A percentile compares a stretch with the other conserved stretches of the same genome.
phyloP scores from a whole-genome alignment of 2,113 vertebrate species.

The Neofelis nebulosa region DNA sequence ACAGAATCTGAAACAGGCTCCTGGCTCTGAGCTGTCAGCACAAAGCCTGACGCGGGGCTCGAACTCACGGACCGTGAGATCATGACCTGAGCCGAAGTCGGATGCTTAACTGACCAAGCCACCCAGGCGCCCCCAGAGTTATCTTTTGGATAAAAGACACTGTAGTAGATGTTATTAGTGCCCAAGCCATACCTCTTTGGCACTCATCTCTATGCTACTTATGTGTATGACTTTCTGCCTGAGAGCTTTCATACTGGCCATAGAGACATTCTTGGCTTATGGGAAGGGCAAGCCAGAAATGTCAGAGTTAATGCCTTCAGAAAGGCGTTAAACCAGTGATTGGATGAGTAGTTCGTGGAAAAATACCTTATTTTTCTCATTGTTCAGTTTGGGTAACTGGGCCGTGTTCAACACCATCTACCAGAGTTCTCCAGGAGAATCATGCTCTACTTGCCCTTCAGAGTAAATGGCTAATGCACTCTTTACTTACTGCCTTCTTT shows the following conservation, averaged over 20 bases:
- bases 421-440: not conserved
- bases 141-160: not conserved
- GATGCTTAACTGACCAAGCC: too few species aligned
- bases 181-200: not conserved
- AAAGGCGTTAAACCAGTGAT: not conserved
- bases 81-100: too few species aligned
- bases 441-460: not conserved
- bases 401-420: not conserved
- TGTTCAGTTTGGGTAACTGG: not conserved
- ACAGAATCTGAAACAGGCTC: too few species aligned
- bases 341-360: not conserved
- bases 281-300: not conserved
- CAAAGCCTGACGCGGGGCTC: too few species aligned
- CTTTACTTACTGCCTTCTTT: not conserved
- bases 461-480: not conserved
- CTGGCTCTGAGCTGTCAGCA: too few species aligned
- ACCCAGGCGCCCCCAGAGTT: not conserved
- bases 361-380: slow-evolving; percentile 2
- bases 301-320: not conserved
- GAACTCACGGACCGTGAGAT: too few species aligned
- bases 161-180: not conserved
- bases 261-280: not conserved
- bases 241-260: not conserved
- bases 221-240: not conserved
- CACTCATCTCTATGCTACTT: not conserved